phyloP scores from a whole-genome alignment of 2,113 vertebrate species.

The Tychaedon coryphoeus region DNA sequence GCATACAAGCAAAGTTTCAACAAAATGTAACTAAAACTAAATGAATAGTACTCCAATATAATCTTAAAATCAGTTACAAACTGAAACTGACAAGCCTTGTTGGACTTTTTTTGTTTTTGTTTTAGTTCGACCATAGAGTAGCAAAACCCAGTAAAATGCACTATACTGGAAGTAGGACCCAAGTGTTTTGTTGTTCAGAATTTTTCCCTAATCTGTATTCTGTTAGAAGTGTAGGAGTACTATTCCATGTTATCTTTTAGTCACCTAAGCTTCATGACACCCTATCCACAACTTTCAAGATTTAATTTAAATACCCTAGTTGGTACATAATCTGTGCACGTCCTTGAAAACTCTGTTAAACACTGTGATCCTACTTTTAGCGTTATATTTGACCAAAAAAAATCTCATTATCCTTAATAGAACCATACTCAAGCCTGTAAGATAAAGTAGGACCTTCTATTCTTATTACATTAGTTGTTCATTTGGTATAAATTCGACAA shows the following conservation, averaged over 20 bases:
- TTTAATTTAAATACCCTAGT: neutral
- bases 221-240: neutral
- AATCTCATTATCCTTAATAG: neutral
- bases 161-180: neutral
- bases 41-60: neutral
- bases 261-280: neutral
- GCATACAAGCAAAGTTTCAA: neutral
- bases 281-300: neutral
- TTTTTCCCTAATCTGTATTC: neutral
- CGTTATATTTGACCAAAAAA: neutral
- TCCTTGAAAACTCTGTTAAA: constrained; percentile 13
- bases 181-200: accelerated
- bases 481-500: neutral
- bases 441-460: neutral
- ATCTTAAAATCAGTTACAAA: neutral
- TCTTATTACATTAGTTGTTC: neutral
- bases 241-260: neutral
- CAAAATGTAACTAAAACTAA: neutral
- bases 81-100: neutral
- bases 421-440: neutral
- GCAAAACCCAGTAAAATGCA: neutral
- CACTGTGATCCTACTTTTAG: neutral
- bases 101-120: neutral
- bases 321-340: neutral
- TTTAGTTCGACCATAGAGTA: neutral